Base-by-base conservation (phyloP, 2,888 invertebrate species). In the Ernsta delagoae region DNA sequence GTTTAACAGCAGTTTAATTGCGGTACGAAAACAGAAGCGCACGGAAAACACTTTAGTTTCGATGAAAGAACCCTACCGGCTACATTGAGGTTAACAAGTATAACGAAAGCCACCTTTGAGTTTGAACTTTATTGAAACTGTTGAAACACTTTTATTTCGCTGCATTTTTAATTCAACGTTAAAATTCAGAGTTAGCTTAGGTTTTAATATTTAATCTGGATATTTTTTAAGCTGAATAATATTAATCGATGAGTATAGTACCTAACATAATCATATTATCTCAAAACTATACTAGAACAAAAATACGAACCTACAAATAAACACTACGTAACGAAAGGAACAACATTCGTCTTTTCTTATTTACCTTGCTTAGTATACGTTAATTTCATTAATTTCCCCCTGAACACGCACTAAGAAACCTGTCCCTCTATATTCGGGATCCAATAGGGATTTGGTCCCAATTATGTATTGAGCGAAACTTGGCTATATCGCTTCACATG, bases 1-100 rank as follows among this genome's bases (percentile, higher is more conserved):
- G 83, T 93, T 93, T 91, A 91, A 90, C 92, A 91, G 89, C 89
- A 90, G 91, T 92, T 92, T 92, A 91, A 93, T 92, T 92, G 90
- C 90, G 85, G 83, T 84, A 85, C 86, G 87, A 91, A 91, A 90
- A 92, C 90, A 90, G 89, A 88, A 89, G 87, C 88, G 89, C 86
- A 83, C 84, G 84, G 89, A 87, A 90, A 88, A 89, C 89, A 85
- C 83, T 92, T 91, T 87, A 86, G 86, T 87, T 89, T 80, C 81
- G 76, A 79, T 88, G 86, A 89, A 92, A 92, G 90, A 92, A 91
- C 84, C 85, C 81, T 78, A 82, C 84, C 78, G 82, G 85, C 84
- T 73, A 78, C 77, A 75, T 75, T 73, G 76, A 75, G 75, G 77
- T 76, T 78, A 76, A 75, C 73, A 73, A 73, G 71, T 73, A 72